Evolutionary conservation across 2,113 vertebrate genomes (phyloP).

Genomic region (Tragulus kanchil): DNA sequence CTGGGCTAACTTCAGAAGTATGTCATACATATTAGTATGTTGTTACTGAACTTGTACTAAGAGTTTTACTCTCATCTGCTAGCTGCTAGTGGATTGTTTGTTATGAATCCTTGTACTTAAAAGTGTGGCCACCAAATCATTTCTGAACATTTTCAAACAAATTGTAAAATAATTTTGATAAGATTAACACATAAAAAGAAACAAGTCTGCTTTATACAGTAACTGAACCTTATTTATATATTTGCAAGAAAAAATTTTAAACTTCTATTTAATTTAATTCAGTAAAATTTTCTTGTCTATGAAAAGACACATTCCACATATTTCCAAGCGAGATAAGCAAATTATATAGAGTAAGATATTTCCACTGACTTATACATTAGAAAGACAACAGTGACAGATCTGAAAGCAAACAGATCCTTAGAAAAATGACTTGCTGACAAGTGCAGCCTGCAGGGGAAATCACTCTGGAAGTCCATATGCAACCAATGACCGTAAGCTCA

Average conservation of each 20-base stretch:
- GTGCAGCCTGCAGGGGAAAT: background rate
- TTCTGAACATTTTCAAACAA: background rate
- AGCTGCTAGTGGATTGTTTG: background rate
- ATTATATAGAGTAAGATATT: background rate
- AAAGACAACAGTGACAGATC: slow-evolving; percentile 24
- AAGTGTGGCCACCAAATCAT: background rate
- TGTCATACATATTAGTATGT: background rate
- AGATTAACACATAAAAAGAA: background rate
- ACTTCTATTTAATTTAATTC: slow-evolving; percentile 4
- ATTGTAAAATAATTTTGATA: slow-evolving; percentile 18
- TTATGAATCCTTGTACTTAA: background rate
- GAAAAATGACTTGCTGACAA: slow-evolving; percentile 5
- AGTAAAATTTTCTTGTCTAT: background rate
- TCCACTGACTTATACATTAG: background rate
- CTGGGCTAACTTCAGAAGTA: background rate
- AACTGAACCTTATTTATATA: background rate
- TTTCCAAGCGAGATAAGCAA: too few species aligned
- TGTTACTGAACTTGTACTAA: background rate
- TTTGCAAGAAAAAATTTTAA: background rate
- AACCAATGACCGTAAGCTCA: background rate
- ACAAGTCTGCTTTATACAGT: background rate
- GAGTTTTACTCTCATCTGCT: background rate
- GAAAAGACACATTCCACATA: background rate
- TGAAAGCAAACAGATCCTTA: background rate
- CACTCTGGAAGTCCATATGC: background rate